Conservation (phyloP, 2,888 invertebrate species). For the Hesperia comma region DNA sequence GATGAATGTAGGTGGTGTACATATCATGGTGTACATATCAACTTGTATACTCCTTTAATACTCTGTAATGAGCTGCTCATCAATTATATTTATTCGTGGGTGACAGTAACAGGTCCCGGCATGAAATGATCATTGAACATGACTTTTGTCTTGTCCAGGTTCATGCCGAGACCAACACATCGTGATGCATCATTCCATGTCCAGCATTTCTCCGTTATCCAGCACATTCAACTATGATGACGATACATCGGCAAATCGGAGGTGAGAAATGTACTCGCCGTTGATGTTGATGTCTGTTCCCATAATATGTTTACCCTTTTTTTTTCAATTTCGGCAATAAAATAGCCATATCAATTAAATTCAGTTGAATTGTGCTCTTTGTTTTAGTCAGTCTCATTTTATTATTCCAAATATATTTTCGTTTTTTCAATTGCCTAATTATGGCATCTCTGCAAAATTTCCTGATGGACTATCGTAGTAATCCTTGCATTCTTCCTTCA, state of each 20-base stretch:
- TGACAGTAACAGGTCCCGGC: conserved; percentile 33
- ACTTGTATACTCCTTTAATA: conserved; percentile 2
- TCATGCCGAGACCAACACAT: conserved; percentile 37
- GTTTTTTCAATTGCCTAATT: not conserved
- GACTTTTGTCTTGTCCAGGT: conserved; percentile 38
- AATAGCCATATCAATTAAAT: conserved; percentile 1
- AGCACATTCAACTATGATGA: conserved; percentile 34
- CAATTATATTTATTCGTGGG: not conserved
- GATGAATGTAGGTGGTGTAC: too few species aligned
- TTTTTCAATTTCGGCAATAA: conserved; percentile 1
- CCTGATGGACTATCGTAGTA: not conserved
- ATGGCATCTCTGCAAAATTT: not conserved
- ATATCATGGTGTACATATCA: too few species aligned
- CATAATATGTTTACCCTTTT: conserved; percentile 13
- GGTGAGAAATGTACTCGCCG: conserved; percentile 38
- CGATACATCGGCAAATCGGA: conserved; percentile 38
- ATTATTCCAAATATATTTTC: not conserved
- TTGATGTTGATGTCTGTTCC: conserved; percentile 36
- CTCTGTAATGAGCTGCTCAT: conserved; percentile 11
- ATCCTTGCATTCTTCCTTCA: not conserved
- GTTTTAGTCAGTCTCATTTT: not conserved
- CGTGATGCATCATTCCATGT: conserved; percentile 32
- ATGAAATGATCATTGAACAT: conserved; percentile 39
- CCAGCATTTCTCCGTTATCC: conserved; percentile 34
- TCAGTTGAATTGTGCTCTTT: conserved; percentile 10